A percentile compares a stretch with the other conserved stretches of the same genome.
Conservation (phyloP, 2,888 invertebrate species). For the Aleiodes leptofemur region DNA sequence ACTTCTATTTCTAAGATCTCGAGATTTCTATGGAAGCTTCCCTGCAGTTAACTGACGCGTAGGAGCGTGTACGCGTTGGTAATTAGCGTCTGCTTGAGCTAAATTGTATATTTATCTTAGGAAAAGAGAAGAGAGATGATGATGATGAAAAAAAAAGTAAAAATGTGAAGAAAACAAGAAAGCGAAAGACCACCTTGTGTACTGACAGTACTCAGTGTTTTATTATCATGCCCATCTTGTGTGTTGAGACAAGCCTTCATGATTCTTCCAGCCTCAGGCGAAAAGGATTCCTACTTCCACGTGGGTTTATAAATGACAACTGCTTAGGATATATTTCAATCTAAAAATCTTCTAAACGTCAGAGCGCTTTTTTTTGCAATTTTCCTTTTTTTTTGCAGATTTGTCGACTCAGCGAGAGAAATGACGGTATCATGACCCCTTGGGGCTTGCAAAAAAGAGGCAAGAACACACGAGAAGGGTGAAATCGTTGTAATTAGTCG, state of each 20-base stretch:
- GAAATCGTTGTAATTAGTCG: slow-evolving; percentile 1
- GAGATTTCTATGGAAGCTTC: slow-evolving; percentile 8
- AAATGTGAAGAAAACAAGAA: slow-evolving; percentile 27
- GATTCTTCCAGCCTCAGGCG: slow-evolving; percentile 8
- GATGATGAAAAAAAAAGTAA: slow-evolving; percentile 7
- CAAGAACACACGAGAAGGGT: background rate
- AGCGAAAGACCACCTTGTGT: slow-evolving; percentile 12
- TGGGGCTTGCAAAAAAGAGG: slow-evolving; percentile 47
- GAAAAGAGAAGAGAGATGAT: background rate
- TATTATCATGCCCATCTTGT: slow-evolving; percentile 25
- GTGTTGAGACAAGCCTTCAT: slow-evolving; percentile 16
- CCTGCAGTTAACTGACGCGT: slow-evolving; percentile 27
- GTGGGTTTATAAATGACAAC: background rate
- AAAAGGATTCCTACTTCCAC: background rate
- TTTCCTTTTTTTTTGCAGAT: background rate
- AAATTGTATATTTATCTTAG: background rate
- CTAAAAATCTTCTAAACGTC: slow-evolving; percentile 33
- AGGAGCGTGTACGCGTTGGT: slow-evolving; percentile 18
- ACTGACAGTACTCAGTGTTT: slow-evolving; percentile 8
- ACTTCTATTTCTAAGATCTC: background rate
- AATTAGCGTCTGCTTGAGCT: slow-evolving; percentile 27
- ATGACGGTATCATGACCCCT: slow-evolving; percentile 39
- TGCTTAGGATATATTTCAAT: slow-evolving; percentile 20
- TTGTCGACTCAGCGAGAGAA: slow-evolving; percentile 40
- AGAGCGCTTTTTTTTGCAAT: slow-evolving; percentile 41